Evolutionary conservation across 2,888 invertebrate species (phyloP).

Genomic region (Lissonota sp.): DNA sequence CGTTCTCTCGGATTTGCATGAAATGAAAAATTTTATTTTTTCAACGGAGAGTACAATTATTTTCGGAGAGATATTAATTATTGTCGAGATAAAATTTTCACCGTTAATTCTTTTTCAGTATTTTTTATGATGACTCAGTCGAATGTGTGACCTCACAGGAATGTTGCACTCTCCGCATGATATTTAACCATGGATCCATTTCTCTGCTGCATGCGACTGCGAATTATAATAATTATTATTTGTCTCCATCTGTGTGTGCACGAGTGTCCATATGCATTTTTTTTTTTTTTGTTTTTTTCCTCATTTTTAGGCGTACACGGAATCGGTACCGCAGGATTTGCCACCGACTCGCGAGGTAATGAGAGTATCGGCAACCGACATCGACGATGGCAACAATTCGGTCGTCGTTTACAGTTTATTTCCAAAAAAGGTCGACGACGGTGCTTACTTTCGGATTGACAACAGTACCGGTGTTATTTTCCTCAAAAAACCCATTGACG

Average conservation of each 20-base stretch:
- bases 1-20: no score
- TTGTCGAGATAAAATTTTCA: no score
- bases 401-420: slow-evolving; percentile 89
- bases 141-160: slow-evolving; percentile 57
- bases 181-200: slow-evolving; percentile 51
- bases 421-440: slow-evolving; percentile 83
- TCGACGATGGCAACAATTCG: slow-evolving; percentile 96
- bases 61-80: no score
- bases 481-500: slow-evolving; percentile 88
- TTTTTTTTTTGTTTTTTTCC: slow-evolving; percentile 25
- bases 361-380: slow-evolving; percentile 96
- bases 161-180: slow-evolving; percentile 62
- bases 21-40: no score
- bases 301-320: slow-evolving; percentile 85
- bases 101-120: no score
- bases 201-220: slow-evolving; percentile 29
- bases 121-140: neutral
- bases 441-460: slow-evolving; percentile 92
- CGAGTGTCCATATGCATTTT: slow-evolving; percentile 1
- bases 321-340: slow-evolving; percentile 93
- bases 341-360: slow-evolving; percentile 90
- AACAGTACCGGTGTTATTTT: slow-evolving; percentile 93
- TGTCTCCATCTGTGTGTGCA: neutral
- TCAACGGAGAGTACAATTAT: no score
- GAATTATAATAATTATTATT: neutral